These are phyloP conservation scores for Campoplex nolae DNA, from an alignment of 2,888 invertebrate genomes.

Conservation along the genomic window DNA sequence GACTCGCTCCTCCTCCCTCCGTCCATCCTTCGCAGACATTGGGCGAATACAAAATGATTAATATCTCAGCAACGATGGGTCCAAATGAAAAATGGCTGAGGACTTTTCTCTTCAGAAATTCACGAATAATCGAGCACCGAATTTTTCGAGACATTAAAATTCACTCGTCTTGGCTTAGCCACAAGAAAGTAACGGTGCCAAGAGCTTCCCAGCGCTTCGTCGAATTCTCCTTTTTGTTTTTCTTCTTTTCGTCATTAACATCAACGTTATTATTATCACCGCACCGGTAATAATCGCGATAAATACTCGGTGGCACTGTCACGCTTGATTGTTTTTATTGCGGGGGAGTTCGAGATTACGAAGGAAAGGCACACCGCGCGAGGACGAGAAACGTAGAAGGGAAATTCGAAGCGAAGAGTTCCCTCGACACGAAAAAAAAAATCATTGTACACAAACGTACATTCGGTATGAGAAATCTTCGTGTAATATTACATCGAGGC, in stretches of 20 bases:
- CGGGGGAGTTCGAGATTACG: constrained; percentile 48
- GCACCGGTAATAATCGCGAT: constrained; percentile 50
- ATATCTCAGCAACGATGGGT: not conserved
- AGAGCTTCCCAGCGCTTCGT: not conserved
- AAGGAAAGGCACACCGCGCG: constrained; percentile 15
- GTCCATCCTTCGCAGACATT: not conserved
- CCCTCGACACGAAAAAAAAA: constrained; percentile 47
- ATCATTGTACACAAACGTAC: constrained; percentile 34
- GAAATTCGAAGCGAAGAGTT: constrained; percentile 44
- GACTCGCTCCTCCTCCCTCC: not conserved
- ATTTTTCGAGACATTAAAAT: not conserved
- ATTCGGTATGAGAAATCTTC: constrained; percentile 5
- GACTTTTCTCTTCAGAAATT: not conserved
- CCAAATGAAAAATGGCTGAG: not conserved
- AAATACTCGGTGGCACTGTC: constrained; percentile 27
- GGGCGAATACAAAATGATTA: not conserved
- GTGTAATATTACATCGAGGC: constrained; percentile 42
- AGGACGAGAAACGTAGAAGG: constrained; percentile 40
- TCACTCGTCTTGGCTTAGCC: not conserved
- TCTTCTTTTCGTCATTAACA: constrained; percentile 20
- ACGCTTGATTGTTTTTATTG: constrained; percentile 57
- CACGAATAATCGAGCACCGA: not conserved
- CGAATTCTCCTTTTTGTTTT: not conserved
- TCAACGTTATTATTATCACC: constrained; percentile 47
- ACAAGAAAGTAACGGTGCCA: constrained; percentile 16